phyloP scores from a whole-genome alignment of 2,797 vertebrate genomes.

The Acrossocheilus fasciatus region DNA sequence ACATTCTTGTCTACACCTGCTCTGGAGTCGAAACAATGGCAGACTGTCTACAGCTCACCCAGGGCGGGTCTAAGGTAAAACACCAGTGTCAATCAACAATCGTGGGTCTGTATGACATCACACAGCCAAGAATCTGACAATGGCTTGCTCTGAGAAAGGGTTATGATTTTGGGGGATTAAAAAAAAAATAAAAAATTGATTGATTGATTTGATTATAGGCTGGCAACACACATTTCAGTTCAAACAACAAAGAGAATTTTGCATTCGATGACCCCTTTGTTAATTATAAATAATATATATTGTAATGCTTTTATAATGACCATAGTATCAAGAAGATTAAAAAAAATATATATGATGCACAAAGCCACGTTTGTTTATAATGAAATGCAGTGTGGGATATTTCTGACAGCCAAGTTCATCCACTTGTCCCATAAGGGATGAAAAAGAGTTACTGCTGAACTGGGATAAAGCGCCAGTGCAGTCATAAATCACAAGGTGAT shows the following conservation, averaged over 20 bases:
- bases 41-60: not conserved
- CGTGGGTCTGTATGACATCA: not conserved
- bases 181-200: not conserved
- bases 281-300: not conserved
- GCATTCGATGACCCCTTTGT: not conserved
- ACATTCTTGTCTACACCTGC: not conserved
- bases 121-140: not conserved
- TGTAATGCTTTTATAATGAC: not conserved
- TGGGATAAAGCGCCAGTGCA: not conserved
- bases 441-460: not conserved
- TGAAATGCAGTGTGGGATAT: not conserved
- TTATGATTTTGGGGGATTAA: not conserved
- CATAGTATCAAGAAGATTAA: not conserved
- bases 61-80: not conserved
- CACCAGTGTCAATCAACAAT: not conserved
- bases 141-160: not conserved
- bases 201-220: too few species aligned
- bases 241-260: not conserved
- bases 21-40: not conserved
- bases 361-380: not conserved
- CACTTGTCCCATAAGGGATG: not conserved
- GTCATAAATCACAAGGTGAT: not conserved
- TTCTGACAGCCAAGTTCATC: not conserved
- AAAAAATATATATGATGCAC: not conserved
- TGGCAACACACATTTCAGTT: not conserved